Percentiles rank a stretch among this genome's conserved stretches.
Evolutionary conservation across 1,140 invertebrate species (phyloP).

Genomic region (Drosophila saltans): DNA sequence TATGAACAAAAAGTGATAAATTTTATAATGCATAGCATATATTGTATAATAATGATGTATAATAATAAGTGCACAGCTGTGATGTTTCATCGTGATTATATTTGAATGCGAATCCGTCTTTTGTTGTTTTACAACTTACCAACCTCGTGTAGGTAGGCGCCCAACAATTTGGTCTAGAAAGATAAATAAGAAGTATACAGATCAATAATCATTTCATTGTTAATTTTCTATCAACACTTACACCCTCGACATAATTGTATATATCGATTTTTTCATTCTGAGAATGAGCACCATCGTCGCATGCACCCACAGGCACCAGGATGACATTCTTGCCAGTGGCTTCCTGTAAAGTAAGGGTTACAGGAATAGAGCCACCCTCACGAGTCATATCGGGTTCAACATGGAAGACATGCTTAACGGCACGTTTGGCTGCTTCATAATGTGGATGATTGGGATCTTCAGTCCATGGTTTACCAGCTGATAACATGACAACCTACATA

Average conservation of each 20-base stretch:
- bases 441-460: slow-evolving; percentile 96
- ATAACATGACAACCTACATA: slow-evolving; percentile 86
- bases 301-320: slow-evolving; percentile 94
- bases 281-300: slow-evolving; percentile 98
- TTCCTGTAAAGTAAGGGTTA: slow-evolving; percentile 95
- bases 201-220: neutral
- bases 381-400: slow-evolving; percentile 97
- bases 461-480: slow-evolving; percentile 93
- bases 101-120: neutral
- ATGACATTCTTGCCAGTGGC: slow-evolving; percentile 96
- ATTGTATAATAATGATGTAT: slow-evolving; percentile 12
- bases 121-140: slow-evolving; percentile 67
- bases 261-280: slow-evolving; percentile 98
- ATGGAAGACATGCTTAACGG: slow-evolving; percentile 95
- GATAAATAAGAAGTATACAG: slow-evolving; percentile 27
- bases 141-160: slow-evolving; percentile 93
- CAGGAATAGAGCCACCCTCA: slow-evolving; percentile 98
- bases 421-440: slow-evolving; percentile 93
- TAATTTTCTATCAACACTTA: slow-evolving; percentile 84
- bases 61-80: slow-evolving; percentile 46
- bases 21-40: neutral
- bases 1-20: slow-evolving; percentile 15
- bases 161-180: slow-evolving; percentile 92
- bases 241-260: slow-evolving; percentile 96
- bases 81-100: slow-evolving; percentile 53